Evolutionary conservation across 2,113 vertebrate species (phyloP).

Genomic region (Megalops atlanticus): DNA sequence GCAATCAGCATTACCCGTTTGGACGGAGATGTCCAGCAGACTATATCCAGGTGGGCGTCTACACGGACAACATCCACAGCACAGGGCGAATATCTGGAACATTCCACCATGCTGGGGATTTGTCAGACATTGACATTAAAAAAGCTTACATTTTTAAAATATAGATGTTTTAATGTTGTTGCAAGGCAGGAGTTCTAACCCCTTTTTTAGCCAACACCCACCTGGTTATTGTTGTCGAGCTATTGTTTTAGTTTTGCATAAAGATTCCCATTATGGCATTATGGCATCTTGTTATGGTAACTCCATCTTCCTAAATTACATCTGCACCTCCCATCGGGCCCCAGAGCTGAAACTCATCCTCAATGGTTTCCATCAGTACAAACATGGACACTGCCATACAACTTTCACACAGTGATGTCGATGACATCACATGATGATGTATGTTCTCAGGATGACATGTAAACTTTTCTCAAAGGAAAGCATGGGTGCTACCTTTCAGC

Average conservation of each 20-base stretch:
- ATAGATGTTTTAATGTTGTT: not conserved
- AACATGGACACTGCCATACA: not conserved
- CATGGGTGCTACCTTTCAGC: no score
- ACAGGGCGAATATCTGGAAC: not conserved
- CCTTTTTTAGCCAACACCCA: not conserved
- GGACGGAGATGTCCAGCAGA: not conserved
- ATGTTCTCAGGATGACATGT: no score
- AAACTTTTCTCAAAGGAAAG: no score
- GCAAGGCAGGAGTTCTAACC: not conserved
- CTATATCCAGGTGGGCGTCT: not conserved
- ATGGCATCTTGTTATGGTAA: no score
- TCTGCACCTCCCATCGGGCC: not conserved
- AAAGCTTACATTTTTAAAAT: not conserved
- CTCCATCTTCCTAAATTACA: no score
- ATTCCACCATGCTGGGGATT: not conserved
- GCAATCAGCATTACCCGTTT: constrained; percentile 33
- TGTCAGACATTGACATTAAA: not conserved
- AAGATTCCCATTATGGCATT: no score
- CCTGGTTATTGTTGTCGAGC: no score
- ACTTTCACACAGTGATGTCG: not conserved
- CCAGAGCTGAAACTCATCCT: not conserved
- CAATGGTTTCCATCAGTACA: not conserved
- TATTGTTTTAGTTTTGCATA: no score
- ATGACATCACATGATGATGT: no score
- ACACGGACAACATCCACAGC: not conserved